Base-by-base conservation (phyloP, 1,140 invertebrate species). In the Drosophila biarmipes region DNA sequence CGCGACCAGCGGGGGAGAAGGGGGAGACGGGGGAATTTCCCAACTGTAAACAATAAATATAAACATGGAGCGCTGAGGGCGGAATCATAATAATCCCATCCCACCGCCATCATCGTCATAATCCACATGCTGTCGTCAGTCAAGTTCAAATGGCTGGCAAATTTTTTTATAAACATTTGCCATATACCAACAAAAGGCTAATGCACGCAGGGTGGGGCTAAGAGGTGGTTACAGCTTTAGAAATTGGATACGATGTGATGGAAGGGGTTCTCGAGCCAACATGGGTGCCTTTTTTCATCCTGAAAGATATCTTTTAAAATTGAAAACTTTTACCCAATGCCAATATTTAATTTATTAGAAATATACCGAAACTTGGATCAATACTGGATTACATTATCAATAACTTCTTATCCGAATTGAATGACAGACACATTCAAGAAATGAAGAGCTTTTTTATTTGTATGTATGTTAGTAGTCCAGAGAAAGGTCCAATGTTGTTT, bases 21-120 rank as follows among this genome's bases (percentile, higher is more conserved):
- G 55, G 56, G 21, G 21, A 24, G 7, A 37, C 68, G 34, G 55
- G 56, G 21, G 57, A 78, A 53, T 68, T 73, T 63, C 56, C 80
- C 55, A 69, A 84, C 54, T 64, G 74, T 78, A 84, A 81, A 78
- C 74, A 81, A 78, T 81, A 81, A 81, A 81, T 82, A 68, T 62
- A 73, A 78, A 68, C 61, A 73, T 54, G 67, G 24, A 45, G 48
- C 55, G 37, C 24, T 67, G 56, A 55, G 67, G 54, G 64, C 14
- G 68, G 51, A 27, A 54, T 71, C 63, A 71, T 69, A 68, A 69
- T 69, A 68, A 55, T 66, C 49, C 35, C 56, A 48, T 51, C 24
- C 38, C 72, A 53, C n/a, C 43, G 34, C 31, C 69, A 46, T 67
- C 61, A 52, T 80, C 29, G 45, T 52, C 55, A 53, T 76, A 57